A percentile compares a stretch with the other conserved stretches of the same genome.
Conservation (phyloP, 23 tunicate species). For the Trididemnum miniatum region DNA sequence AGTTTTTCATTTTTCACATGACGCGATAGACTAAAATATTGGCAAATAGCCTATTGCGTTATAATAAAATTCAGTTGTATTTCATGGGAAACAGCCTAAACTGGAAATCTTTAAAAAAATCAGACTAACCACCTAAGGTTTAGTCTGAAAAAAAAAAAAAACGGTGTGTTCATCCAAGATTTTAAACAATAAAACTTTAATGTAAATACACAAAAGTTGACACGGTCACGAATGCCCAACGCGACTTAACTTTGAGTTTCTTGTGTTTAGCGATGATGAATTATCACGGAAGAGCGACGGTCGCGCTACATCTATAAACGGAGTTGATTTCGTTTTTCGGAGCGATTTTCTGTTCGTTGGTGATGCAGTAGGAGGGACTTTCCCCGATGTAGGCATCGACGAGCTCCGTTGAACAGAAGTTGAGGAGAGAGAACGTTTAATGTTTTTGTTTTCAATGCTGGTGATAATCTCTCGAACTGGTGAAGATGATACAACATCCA, state of each 20-base stretch:
- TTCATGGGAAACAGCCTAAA: too few relatives aligned
- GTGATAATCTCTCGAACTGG: slow-evolving; percentile 28
- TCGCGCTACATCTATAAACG: neutral
- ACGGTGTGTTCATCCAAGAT: too few relatives aligned
- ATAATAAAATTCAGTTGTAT: too few relatives aligned
- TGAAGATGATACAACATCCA: neutral
- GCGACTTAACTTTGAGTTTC: neutral
- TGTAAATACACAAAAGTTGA: neutral
- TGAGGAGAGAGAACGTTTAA: neutral
- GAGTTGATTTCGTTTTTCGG: slow-evolving; percentile 5
- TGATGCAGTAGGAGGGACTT: neutral
- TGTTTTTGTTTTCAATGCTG: slow-evolving; percentile 20
- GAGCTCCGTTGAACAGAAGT: slow-evolving; percentile 40
- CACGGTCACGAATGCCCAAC: neutral
- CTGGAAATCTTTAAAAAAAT: too few relatives aligned
- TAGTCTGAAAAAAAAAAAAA: too few relatives aligned
- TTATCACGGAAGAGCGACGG: neutral
- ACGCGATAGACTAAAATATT: too few relatives aligned
- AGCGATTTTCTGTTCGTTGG: neutral
- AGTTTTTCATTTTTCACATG: too few relatives aligned
- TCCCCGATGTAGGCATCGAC: slow-evolving; percentile 29
- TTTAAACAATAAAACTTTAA: neutral
- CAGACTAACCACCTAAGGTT: too few relatives aligned
- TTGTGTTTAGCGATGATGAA: neutral
- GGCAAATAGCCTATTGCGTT: too few relatives aligned